Base-by-base conservation (phyloP, 2,797 vertebrate genomes). In the Lepus townsendii region DNA sequence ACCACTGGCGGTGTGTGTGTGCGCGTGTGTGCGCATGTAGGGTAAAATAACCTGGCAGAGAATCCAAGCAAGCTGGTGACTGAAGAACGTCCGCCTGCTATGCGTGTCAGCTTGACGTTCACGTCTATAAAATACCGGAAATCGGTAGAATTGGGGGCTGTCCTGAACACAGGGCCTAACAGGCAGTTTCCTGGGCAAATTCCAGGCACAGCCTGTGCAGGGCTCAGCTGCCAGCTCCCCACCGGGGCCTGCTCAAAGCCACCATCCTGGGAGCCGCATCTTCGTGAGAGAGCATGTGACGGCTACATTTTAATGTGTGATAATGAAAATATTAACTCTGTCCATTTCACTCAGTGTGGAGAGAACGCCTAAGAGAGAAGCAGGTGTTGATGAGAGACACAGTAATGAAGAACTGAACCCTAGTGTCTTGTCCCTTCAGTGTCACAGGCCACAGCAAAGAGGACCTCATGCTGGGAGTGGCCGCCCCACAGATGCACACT, bases 11-110 rank as follows among this genome's bases (percentile, higher is more conserved):
- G 4, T 14, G 27, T 2, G 0, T 30, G 30, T n/a, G 11, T 16
- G 0, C 4, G 5, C 5, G 1, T 5, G 10, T 17, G 20, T 2
- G 5, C 11, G 10, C 13, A 13, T 20, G 1, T 3, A n/a, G 32
- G 42, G 4, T 5, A 57, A 54, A 66, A 27, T 35, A 30, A 7
- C 24, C 5, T 13, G 17, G 60, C 62, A 24, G 16, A 76, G 50
- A 80, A 69, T 54, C 54, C 7, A 7, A n/a, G 42, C 50, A 22
- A 7, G 17, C 0, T 13, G 42, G 35, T 30, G 66, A 26, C 69
- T 72, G 8, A 0, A 3, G 52, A 5, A 8, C 13, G 10, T 4
- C 0, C 6, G 2, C 4, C 27, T 9, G 66, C 32, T 50, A 0
- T 11, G 2, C 0, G 26, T 19, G 32, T 32, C 24, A 63, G 17